Evolutionary conservation across 2,888 invertebrate genomes (phyloP).

Genomic region (Aleiodes alternator): DNA sequence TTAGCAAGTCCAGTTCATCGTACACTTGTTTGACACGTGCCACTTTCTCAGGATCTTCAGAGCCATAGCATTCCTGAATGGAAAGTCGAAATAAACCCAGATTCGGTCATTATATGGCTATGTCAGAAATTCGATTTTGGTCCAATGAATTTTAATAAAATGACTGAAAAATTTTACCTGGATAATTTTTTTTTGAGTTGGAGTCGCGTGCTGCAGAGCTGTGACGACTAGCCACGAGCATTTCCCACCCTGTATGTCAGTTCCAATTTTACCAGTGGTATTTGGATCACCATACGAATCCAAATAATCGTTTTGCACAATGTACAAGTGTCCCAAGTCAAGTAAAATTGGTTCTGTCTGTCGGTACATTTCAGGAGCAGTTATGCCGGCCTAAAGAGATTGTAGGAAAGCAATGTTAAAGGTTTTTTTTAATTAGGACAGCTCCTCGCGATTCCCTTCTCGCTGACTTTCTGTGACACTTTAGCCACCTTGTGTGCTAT

Average conservation of each 20-base stretch:
- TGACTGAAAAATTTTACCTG: neutral
- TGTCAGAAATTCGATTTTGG: constrained; percentile 71
- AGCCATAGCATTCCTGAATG: constrained; percentile 84
- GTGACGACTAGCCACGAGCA: constrained; percentile 96
- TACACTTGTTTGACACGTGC: constrained; percentile 85
- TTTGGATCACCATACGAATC: constrained; percentile 93
- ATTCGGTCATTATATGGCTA: neutral
- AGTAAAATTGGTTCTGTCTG: constrained; percentile 91
- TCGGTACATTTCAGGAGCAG: constrained; percentile 63
- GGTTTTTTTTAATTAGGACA: no score
- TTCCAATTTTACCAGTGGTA: constrained; percentile 92
- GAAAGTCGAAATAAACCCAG: constrained; percentile 26
- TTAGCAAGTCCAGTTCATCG: constrained; percentile 85
- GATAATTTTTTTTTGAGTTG: constrained; percentile 56
- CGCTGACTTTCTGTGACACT: no score
- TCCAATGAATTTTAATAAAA: constrained; percentile 81
- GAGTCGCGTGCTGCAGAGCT: constrained; percentile 87
- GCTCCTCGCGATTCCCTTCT: no score
- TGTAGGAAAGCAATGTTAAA: no score
- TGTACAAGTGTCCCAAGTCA: constrained; percentile 96
- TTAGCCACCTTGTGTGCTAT: no score
- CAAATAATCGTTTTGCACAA: constrained; percentile 92
- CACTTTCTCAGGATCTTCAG: constrained; percentile 81
- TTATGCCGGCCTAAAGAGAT: no score
- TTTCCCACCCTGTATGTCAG: constrained; percentile 96